Evolutionary conservation across 2,113 vertebrate species (phyloP), one percentile per base, ranked within the genome.

Genomic region (Phaetusa simplex): DNA sequence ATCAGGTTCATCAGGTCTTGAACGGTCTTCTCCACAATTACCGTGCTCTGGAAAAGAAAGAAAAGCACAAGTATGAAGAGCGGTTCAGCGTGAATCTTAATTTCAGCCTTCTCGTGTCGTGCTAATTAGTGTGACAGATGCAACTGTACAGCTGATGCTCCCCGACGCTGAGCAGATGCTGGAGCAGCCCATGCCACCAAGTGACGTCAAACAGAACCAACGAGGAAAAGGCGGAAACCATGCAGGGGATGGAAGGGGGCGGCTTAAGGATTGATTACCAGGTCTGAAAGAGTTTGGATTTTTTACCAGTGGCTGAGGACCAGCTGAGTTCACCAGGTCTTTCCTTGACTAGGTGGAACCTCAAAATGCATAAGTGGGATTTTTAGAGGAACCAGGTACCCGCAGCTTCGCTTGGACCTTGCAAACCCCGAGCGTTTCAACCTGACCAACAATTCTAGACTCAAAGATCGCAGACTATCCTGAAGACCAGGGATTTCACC

Each of bases 1-100:
- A 99, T 99, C 69, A 99, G 98, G 95, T 98, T 99, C 99, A 99
- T 99, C 71, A 99, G 98, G 97, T 99, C 99, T 95, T 99, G 99
- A 53, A 99, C 99, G 0, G 99, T 99, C 98, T 99, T 99, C 98
- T 99, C 99, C 98, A 99, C 99, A 5, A 99, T 98, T 72, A 99
- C 99, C 0, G 99, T 99, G 97, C 99, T 99, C 99, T 99, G 97
- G 24, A 96, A 88, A 90, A 27, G 40, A 81, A 90, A 76, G 24
- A 42, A 42, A 56, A 78, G 23, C 7, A 4, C 11, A 17, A 69
- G 6, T 1, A 3, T 36, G 49, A 95, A 24, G 1, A 50, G 47
- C 3, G 8, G 29, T 8, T 53, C 9, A 1, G 19, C 0, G 1
- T 4, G 2, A 13, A 9, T 4, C 45, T 58, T 59, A 3, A 65